A percentile compares a stretch with the other conserved stretches of the same genome.
These are phyloP conservation scores for Oncopodura yosiiana DNA, from an alignment of 1,140 invertebrate genomes.

Conservation along the genomic window DNA sequence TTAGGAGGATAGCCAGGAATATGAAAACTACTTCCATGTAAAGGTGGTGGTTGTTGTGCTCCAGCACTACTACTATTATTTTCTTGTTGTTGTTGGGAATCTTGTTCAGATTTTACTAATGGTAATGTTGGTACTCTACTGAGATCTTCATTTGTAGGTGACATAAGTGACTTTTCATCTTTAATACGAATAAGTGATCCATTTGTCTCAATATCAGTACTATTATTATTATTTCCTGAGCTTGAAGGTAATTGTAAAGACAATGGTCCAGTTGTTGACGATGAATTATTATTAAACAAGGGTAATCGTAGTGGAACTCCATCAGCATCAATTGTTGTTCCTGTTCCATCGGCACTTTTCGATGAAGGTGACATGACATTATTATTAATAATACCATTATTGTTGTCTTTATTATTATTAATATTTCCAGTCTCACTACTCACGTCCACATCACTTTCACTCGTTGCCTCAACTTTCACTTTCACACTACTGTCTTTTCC, in stretches of 20 bases:
- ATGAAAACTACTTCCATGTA: constrained; percentile 5
- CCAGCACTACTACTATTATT: constrained; percentile 11
- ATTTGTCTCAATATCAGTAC: not conserved
- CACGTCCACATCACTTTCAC: no score
- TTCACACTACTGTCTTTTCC: no score
- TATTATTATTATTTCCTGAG: not conserved
- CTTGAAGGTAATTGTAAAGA: not conserved
- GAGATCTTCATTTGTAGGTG: constrained; percentile 29
- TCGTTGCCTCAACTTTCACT: no score
- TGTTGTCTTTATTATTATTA: not conserved
- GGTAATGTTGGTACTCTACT: not conserved
- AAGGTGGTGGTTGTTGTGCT: not conserved
- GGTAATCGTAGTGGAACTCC: not conserved
- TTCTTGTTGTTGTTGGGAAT: constrained; percentile 13
- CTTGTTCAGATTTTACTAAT: no score
- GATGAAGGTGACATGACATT: not conserved
- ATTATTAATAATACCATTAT: not conserved
- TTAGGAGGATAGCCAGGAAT: constrained; percentile 2
- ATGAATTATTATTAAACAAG: not conserved
- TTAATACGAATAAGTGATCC: constrained; percentile 31
- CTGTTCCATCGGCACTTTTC: not conserved
- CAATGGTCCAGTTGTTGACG: not conserved
- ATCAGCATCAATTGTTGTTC: not conserved
- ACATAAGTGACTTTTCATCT: constrained; percentile 33
- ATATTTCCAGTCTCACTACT: not conserved